Conservation (phyloP, 2,888 invertebrate genomes). For the Doris montereyensis region DNA sequence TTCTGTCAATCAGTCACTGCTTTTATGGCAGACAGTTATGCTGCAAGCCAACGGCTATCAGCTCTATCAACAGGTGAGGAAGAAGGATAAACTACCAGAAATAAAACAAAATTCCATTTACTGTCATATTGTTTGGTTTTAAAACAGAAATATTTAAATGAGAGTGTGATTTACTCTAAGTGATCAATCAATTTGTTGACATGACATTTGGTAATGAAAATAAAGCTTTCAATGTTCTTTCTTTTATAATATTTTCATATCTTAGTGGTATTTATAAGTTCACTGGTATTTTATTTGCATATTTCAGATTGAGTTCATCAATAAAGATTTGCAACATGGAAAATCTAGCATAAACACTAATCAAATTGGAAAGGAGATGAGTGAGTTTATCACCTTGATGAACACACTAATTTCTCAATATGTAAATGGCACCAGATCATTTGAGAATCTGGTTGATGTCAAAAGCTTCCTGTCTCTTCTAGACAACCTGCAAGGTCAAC, state of each 20-base stretch:
- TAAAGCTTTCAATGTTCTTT: too few relatives aligned
- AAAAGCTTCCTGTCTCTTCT: constrained; percentile 36
- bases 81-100: too few relatives aligned
- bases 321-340: constrained; percentile 28
- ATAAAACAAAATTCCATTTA: too few relatives aligned
- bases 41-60: constrained; percentile 42
- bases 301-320: constrained; percentile 32
- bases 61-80: constrained; percentile 44
- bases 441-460: constrained; percentile 37
- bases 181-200: too few relatives aligned
- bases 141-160: too few relatives aligned
- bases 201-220: too few relatives aligned
- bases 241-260: too few relatives aligned
- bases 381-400: constrained; percentile 31
- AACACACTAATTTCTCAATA: constrained; percentile 33
- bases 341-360: constrained; percentile 32
- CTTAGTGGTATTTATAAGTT: too few relatives aligned
- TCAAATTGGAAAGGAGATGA: constrained; percentile 33
- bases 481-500: constrained; percentile 18
- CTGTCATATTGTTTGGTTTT: too few relatives aligned
- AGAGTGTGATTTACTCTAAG: too few relatives aligned
- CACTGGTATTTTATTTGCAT: too few relatives aligned
- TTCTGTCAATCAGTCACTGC: constrained; percentile 37
- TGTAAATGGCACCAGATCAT: constrained; percentile 30
- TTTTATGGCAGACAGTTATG: constrained; percentile 42